Conservation (phyloP, 30 jellyfish, hydroid and myxozoan genomes). For the Rhopilema esculentum region DNA sequence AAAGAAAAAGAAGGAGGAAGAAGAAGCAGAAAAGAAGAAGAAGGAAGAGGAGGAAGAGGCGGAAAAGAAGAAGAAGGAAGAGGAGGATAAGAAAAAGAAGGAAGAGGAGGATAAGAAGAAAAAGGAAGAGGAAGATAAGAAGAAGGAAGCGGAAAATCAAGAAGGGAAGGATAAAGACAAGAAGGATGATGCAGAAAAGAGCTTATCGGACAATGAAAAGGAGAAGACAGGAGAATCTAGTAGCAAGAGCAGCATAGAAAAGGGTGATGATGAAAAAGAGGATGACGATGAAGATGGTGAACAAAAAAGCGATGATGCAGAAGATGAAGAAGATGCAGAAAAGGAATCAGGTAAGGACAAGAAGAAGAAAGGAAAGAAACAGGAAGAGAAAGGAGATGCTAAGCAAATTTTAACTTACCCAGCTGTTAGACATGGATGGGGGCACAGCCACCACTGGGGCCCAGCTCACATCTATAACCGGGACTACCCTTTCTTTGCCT, state of each 20-base stretch:
- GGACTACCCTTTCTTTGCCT: slow-evolving; percentile 97
- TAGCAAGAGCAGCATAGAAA: slow-evolving; percentile 53
- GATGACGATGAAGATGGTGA: slow-evolving; percentile 32
- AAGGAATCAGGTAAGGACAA: not conserved
- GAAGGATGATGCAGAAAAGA: slow-evolving; percentile 11
- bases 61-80: not conserved
- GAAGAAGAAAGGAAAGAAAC: slow-evolving; percentile 56
- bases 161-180: not conserved
- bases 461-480: slow-evolving; percentile 95
- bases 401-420: slow-evolving; percentile 96
- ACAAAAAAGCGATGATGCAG: slow-evolving; percentile 20
- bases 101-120: slow-evolving; percentile 12
- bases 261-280: slow-evolving; percentile 37
- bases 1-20: slow-evolving; percentile 3
- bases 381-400: slow-evolving; percentile 68
- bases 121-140: slow-evolving; percentile 4
- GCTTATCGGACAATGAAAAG: slow-evolving; percentile 23
- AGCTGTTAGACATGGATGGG: slow-evolving; percentile 90
- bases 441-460: slow-evolving; percentile 92
- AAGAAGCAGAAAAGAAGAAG: slow-evolving; percentile 15
- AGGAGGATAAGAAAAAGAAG: slow-evolving; percentile 18
- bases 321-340: not conserved
- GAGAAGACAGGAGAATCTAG: slow-evolving; percentile 37
- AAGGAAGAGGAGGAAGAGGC: slow-evolving; percentile 6
- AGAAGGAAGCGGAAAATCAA: slow-evolving; percentile 2